phyloP scores from a whole-genome alignment of 2,113 vertebrate species.

The Mastomys coucha region DNA sequence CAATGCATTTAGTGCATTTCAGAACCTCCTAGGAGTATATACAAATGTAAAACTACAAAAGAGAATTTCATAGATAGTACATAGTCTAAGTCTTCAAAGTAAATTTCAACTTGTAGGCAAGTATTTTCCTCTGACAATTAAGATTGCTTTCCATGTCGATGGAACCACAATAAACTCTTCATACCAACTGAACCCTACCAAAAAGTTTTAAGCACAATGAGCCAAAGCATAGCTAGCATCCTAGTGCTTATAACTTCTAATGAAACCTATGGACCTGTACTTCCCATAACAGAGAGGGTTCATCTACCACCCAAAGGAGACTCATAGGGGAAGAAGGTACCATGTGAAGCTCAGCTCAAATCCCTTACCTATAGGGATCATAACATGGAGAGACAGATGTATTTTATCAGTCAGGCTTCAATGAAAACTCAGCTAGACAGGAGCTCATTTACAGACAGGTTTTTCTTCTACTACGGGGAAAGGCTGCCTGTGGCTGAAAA shows the following conservation, averaged over 20 bases:
- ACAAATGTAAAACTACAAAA: constrained; percentile 45
- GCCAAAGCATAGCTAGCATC: neutral
- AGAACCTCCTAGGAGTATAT: constrained; percentile 47
- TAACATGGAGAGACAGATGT: neutral
- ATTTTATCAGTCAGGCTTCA: neutral
- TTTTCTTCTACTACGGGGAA: constrained; percentile 13
- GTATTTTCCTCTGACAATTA: neutral
- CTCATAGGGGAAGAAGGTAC: neutral
- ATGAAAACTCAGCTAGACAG: neutral
- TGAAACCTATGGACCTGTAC: neutral
- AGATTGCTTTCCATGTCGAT: constrained; percentile 24
- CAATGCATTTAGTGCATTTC: constrained; percentile 28
- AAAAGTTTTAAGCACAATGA: constrained; percentile 39
- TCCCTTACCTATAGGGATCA: neutral
- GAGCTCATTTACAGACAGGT: constrained; percentile 17
- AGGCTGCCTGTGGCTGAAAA: constrained; percentile 22
- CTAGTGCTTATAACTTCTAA: neutral
- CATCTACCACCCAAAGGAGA: neutral
- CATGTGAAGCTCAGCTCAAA: neutral
- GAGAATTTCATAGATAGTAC: neutral
- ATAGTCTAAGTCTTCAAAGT: constrained; percentile 38
- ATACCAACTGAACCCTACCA: neutral
- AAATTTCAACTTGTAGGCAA: constrained; percentile 12
- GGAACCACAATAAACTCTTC: neutral
- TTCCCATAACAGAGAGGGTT: neutral